phyloP scores from a whole-genome alignment of 2,888 invertebrate species.

The Steinernema scapterisci region DNA sequence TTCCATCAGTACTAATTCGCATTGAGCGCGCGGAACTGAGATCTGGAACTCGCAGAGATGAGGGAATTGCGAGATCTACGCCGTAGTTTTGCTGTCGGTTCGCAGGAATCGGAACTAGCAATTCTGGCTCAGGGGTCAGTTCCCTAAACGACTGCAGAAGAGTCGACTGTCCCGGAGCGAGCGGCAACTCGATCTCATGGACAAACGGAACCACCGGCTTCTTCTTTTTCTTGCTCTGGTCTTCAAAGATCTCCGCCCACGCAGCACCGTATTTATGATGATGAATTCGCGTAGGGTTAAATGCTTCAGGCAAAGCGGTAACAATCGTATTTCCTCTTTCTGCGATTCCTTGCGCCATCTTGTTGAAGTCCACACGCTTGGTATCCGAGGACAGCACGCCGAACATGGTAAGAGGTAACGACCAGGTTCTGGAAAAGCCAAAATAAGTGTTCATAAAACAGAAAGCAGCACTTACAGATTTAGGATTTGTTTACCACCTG shows the following conservation, averaged over 20 bases:
- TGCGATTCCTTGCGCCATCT: not conserved
- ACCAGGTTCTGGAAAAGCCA: slow-evolving; percentile 15
- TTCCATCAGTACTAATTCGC: slow-evolving; percentile 12
- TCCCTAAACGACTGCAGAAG: not conserved
- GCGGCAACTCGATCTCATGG: not conserved
- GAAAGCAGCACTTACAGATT: not conserved
- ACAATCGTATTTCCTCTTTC: slow-evolving; percentile 2
- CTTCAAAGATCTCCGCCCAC: slow-evolving; percentile 3
- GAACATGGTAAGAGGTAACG: not conserved
- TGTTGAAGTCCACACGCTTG: not conserved
- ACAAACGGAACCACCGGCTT: not conserved
- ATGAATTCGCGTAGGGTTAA: not conserved
- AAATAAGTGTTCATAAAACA: not conserved
- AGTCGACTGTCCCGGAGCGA: not conserved
- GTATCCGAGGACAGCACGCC: not conserved
- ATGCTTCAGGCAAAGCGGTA: not conserved
- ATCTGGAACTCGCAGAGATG: slow-evolving; percentile 5
- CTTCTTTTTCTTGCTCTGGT: not conserved
- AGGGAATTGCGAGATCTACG: not conserved
- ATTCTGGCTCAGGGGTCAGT: not conserved
- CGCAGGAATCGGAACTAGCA: not conserved
- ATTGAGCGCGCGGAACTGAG: slow-evolving; percentile 5
- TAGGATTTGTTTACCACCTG: not conserved
- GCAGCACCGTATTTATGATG: slow-evolving; percentile 5
- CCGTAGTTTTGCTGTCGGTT: not conserved